phyloP scores from a whole-genome alignment of 2,113 vertebrate genomes.

The Sarotherodon lohbergeri region DNA sequence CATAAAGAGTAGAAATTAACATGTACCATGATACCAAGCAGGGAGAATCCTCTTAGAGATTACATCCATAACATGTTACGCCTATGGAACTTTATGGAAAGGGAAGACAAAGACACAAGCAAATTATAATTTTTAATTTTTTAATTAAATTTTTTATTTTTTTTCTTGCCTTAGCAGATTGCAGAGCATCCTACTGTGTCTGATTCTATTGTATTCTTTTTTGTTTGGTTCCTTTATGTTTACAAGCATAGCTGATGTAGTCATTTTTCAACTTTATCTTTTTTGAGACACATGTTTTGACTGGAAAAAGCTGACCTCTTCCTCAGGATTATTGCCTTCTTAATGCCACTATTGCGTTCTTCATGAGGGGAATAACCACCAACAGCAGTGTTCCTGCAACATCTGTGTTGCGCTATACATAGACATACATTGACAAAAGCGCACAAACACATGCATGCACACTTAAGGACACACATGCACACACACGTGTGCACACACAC shows the following conservation, averaged over 20 bases:
- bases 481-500: slow-evolving; percentile 1
- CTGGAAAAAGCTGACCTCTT: neutral
- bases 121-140: slow-evolving; percentile 9
- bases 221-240: neutral
- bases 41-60: slow-evolving; percentile 71
- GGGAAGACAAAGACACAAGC: slow-evolving; percentile 46
- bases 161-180: slow-evolving; percentile 21
- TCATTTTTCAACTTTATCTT: neutral
- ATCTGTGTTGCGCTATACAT: slow-evolving; percentile 31
- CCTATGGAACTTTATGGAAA: slow-evolving; percentile 60
- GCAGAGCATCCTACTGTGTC: neutral
- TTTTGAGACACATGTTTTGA: neutral
- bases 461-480: neutral
- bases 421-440: slow-evolving; percentile 20
- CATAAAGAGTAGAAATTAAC: slow-evolving; percentile 70
- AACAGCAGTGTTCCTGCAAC: slow-evolving; percentile 13
- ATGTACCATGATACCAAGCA: slow-evolving; percentile 67
- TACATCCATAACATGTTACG: slow-evolving; percentile 68
- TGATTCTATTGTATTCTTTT: neutral
- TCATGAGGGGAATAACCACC: neutral
- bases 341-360: neutral
- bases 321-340: neutral
- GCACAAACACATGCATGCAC: neutral
- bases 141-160: neutral
- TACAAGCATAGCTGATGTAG: neutral